A percentile compares a stretch with the other conserved stretches of the same genome.
Evolutionary conservation across 64 coral and sea anemone species (phyloP).

Genomic region (Montipora foliosa): DNA sequence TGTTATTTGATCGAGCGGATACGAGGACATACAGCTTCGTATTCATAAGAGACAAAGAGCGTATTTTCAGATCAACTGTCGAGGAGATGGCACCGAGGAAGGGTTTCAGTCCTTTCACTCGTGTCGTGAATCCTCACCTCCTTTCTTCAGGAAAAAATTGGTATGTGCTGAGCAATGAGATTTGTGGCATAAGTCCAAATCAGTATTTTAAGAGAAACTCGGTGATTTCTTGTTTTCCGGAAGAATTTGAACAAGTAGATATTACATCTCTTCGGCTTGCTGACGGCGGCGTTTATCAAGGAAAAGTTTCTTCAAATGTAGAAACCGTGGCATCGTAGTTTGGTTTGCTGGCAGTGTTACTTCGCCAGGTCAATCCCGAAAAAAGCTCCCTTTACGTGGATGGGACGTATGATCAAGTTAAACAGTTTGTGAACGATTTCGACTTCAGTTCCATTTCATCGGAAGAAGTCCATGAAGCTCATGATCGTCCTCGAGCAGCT

Average conservation of each 20-base stretch:
- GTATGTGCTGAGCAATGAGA: not conserved
- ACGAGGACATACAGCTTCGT: not conserved
- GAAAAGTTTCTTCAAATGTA: not conserved
- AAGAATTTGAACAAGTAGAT: constrained; percentile 5
- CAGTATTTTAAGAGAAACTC: not conserved
- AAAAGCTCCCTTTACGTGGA: not conserved
- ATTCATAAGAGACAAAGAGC: not conserved
- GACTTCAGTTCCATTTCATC: not conserved
- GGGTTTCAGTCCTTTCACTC: constrained; percentile 15
- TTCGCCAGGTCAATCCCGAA: not conserved
- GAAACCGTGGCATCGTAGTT: constrained; percentile 9
- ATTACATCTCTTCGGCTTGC: not conserved
- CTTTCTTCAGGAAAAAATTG: not conserved
- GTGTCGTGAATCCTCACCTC: not conserved
- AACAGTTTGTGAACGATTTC: not conserved
- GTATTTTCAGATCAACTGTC: not conserved
- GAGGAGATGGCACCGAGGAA: constrained; percentile 1
- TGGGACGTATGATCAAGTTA: not conserved
- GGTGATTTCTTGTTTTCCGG: constrained; percentile 4
- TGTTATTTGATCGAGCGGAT: not conserved
- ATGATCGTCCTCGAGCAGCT: not conserved
- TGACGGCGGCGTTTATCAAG: not conserved
- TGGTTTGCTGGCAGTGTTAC: not conserved
- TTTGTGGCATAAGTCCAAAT: not conserved
- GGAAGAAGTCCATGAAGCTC: not conserved